phyloP scores from a whole-genome alignment of 2,113 vertebrate genomes.

The Xenotilapia flavipinnis region DNA sequence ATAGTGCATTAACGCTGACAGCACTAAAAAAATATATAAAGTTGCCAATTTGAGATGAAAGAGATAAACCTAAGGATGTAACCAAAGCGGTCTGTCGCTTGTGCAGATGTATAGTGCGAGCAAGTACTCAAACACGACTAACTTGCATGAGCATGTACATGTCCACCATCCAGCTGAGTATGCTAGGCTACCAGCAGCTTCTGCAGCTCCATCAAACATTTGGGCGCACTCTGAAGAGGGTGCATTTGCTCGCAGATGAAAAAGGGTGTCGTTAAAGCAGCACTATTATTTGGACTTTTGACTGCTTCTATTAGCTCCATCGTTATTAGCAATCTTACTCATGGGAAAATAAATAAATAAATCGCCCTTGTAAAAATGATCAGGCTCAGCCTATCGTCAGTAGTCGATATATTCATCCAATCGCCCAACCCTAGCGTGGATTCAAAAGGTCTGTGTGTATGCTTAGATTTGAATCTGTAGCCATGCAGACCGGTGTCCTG shows the following conservation, averaged over 20 bases:
- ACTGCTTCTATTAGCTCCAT: neutral
- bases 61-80: neutral
- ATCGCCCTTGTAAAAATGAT: neutral
- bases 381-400: neutral
- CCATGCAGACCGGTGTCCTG: neutral
- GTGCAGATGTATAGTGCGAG: neutral
- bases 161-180: neutral
- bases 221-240: neutral
- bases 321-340: neutral
- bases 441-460: neutral
- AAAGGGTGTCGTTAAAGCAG: neutral
- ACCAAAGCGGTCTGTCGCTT: neutral
- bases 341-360: neutral
- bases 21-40: neutral
- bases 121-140: neutral
- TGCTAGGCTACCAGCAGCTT: neutral
- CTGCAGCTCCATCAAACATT: neutral
- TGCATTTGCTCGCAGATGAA: neutral
- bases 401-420: neutral
- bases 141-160: neutral
- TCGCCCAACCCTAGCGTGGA: neutral
- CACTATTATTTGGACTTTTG: neutral
- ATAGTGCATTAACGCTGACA: neutral
- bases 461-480: neutral
- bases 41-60: neutral